Evolutionary conservation across 2,113 vertebrate genomes (phyloP), one percentile per base, ranked within the genome.

Genomic region (Otolemur garnettii): DNA sequence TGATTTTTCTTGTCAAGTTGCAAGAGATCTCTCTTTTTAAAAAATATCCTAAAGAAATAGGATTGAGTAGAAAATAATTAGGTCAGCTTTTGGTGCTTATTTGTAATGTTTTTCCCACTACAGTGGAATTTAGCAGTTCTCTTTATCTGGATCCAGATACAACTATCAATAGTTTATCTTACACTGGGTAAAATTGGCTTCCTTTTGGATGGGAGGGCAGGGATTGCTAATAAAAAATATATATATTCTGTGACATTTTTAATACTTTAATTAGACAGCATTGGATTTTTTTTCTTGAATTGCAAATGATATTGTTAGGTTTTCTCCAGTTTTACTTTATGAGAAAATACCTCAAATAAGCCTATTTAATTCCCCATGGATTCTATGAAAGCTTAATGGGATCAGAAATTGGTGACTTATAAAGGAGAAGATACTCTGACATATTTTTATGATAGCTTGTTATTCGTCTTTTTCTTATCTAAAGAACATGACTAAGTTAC

Each of bases 281-380:
- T 50, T 87, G 90, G 5, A 59, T 59, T 95, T 87, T 82, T 87
- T 72, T 28, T 2, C 79, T 85, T 91, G 26, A 90, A 94, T 91
- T 96, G n/a, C 66, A 95, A 69, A 69, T 86, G 66, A 45, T 72
- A 80, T 71, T 86, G 26, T 53, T 93, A 89, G 71, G 15, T 96
- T 90, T 79, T 82, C 85, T 84, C 15, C 57, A 88, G 1, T 95
- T 96, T 92, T 96, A 55, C 66, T 90, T 80, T 72, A n/a, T 88
- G 68, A 95, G 21, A 78, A 87, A 82, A 33, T 71, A 74, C 9
- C 22, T 90, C 77, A 79, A 91, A 30, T 82, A 96, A 95, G 22
- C 55, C 81, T 93, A 30, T 88, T 82, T 74, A 84, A n/a, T 92
- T 90, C n/a, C 59, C 57, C 30, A 2, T 96, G 35, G 60, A 84